phyloP scores from a whole-genome alignment of 2,113 vertebrate species.

The Ailurus styani region DNA sequence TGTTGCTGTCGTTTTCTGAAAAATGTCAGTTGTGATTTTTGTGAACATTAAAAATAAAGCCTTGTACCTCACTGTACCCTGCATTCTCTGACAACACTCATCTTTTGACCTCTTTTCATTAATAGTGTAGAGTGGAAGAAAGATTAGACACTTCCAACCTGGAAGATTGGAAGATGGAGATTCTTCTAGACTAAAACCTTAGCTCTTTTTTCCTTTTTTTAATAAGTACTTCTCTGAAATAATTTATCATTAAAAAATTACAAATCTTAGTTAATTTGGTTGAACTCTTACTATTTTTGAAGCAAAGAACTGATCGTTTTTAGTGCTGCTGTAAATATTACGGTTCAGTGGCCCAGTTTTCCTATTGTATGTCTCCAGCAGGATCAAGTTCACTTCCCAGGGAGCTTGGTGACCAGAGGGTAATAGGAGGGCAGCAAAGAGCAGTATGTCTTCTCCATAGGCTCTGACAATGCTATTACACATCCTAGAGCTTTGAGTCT shows the following conservation, averaged over 20 bases:
- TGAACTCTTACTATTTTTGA: neutral
- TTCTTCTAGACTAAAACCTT: neutral
- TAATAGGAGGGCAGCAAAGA: too few relatives aligned
- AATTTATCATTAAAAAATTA: neutral
- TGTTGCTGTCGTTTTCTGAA: constrained; percentile 21
- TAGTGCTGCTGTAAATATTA: neutral
- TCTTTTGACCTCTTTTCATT: neutral
- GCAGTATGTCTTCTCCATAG: neutral
- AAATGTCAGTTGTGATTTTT: constrained; percentile 19
- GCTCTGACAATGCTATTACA: neutral
- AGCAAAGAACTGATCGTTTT: neutral
- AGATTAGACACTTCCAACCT: neutral
- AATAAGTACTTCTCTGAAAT: neutral
- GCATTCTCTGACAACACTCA: neutral
- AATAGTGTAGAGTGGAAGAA: neutral
- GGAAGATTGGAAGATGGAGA: too few relatives aligned
- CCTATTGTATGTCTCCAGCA: neutral
- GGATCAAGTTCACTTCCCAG: neutral
- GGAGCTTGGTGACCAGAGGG: neutral
- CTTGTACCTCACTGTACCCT: neutral
- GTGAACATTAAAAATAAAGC: neutral
- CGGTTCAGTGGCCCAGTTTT: neutral
- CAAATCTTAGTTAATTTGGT: neutral
- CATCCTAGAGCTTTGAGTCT: neutral
- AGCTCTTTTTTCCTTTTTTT: neutral